Evolutionary conservation across 2,113 vertebrate species (phyloP).

Genomic region (Cyprinodon brontotheroides): DNA sequence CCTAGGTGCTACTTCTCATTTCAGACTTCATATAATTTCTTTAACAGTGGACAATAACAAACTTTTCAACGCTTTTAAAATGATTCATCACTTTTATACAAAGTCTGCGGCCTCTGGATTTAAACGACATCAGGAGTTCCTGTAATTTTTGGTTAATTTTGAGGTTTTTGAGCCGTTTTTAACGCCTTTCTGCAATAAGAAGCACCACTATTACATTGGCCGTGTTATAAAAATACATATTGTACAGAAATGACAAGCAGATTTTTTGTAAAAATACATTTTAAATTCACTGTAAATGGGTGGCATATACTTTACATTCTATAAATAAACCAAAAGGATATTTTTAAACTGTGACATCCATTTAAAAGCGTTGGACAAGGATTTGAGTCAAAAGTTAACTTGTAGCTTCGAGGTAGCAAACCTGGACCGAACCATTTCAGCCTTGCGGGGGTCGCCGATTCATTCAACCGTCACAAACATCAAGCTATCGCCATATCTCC

Average conservation of each 20-base stretch:
- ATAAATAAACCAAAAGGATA: not conserved
- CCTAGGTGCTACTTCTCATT: not conserved
- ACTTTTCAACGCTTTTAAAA: not conserved
- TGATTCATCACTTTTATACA: not conserved
- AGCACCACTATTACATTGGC: not conserved
- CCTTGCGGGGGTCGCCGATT: conserved; percentile 46
- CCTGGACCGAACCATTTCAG: conserved; percentile 71
- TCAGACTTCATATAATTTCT: not conserved
- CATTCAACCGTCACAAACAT: conserved; percentile 30
- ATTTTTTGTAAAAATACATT: not conserved
- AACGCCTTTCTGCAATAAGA: not conserved
- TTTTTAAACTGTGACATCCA: not conserved
- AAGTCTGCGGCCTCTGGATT: not conserved
- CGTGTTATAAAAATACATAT: not conserved
- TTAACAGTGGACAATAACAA: not conserved
- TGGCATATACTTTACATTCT: not conserved
- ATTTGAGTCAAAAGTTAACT: conserved; percentile 57
- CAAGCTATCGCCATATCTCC: too few species aligned
- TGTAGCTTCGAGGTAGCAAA: conserved; percentile 53
- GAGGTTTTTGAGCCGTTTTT: not conserved
- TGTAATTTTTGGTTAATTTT: not conserved
- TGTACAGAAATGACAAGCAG: too few species aligned
- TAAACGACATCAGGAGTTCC: not conserved
- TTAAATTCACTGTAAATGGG: not conserved
- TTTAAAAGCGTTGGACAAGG: not conserved